These are phyloP conservation scores for Pheosia tremula DNA, from an alignment of 2,888 invertebrate species.

Conservation along the genomic window DNA sequence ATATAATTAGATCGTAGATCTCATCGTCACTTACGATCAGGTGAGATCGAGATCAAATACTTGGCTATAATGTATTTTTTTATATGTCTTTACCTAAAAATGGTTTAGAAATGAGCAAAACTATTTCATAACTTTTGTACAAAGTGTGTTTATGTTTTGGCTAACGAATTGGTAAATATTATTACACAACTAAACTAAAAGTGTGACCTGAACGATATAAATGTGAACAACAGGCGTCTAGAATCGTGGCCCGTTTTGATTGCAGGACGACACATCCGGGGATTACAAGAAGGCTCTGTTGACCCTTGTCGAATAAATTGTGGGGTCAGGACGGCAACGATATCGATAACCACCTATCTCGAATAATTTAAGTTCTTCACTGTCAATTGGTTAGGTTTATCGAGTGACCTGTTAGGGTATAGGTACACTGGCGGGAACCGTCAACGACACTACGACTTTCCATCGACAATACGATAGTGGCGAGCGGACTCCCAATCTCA, in stretches of 20 bases:
- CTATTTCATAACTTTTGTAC: background rate
- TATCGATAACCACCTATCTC: constrained; percentile 61
- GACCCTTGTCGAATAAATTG: constrained; percentile 89
- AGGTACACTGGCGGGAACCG: constrained; percentile 34
- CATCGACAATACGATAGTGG: constrained; percentile 8
- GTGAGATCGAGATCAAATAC: no score
- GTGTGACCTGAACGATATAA: constrained; percentile 11
- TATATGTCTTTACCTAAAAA: background rate
- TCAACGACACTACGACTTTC: constrained; percentile 18
- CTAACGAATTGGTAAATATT: constrained; percentile 2
- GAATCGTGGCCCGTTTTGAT: constrained; percentile 73
- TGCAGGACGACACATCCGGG: constrained; percentile 96
- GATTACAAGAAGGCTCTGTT: constrained; percentile 96
- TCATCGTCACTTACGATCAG: no score
- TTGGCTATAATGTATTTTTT: background rate
- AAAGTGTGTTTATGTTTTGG: constrained; percentile 2
- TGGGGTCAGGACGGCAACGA: constrained; percentile 51
- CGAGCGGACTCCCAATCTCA: constrained; percentile 39
- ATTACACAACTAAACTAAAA: constrained; percentile 22
- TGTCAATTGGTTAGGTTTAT: constrained; percentile 73
- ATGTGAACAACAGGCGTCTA: constrained; percentile 48
- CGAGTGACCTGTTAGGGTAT: constrained; percentile 48
- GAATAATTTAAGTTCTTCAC: constrained; percentile 63
- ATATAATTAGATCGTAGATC: background rate
- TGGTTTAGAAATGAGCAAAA: constrained; percentile 5